Evolutionary conservation across 92 coral and sea anemone genomes (phyloP).

Genomic region (Heteractis magnifica): DNA sequence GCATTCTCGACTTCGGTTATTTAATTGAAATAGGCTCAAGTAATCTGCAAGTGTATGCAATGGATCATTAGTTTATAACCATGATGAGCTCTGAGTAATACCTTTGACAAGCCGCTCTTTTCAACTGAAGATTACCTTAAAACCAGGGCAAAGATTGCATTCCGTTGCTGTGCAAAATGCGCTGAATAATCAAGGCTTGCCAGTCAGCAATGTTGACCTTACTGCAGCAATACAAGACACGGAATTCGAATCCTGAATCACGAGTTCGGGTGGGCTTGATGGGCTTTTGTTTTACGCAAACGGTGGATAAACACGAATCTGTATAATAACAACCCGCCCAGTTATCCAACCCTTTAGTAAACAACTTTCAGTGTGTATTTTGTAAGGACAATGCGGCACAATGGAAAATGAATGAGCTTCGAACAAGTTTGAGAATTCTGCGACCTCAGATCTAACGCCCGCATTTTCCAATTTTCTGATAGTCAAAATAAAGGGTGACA

Average conservation of each 20-base stretch:
- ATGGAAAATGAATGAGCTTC: background rate
- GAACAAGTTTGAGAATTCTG: background rate
- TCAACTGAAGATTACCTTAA: conserved; percentile 19
- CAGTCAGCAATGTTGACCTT: conserved; percentile 13
- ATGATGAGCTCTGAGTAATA: background rate
- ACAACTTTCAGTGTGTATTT: conserved; percentile 15
- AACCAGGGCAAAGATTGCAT: conserved; percentile 11
- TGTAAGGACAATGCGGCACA: background rate
- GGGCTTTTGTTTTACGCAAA: conserved; percentile 9
- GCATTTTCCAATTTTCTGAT: background rate
- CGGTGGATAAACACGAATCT: conserved; percentile 12
- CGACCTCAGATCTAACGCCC: background rate
- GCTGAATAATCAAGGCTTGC: background rate
- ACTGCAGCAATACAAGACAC: background rate
- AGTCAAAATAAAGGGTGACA: background rate
- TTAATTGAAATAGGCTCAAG: conserved; percentile 12
- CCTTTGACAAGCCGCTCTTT: conserved; percentile 14
- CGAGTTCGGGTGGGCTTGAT: conserved; percentile 8
- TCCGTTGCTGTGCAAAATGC: conserved; percentile 28
- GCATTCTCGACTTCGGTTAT: background rate
- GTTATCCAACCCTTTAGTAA: conserved; percentile 16
- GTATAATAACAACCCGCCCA: conserved; percentile 26
- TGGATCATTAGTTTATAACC: background rate
- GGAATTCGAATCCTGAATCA: conserved; percentile 17
- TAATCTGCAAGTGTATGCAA: conserved; percentile 17